Evolutionary conservation across 2,113 vertebrate genomes (phyloP).

Genomic region (Rhea americana): DNA sequence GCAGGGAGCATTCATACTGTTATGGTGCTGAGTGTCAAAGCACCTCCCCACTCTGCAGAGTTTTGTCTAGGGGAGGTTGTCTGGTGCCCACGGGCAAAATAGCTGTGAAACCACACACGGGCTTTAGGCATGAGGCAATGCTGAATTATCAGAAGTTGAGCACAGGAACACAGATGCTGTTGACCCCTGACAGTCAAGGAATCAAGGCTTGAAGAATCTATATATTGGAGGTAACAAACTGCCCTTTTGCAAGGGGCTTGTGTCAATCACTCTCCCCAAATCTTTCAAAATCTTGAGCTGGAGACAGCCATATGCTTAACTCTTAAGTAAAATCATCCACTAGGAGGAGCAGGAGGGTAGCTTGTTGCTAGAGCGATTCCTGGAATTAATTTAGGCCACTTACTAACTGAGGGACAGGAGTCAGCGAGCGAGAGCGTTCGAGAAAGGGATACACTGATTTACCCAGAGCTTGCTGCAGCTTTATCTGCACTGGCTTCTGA

Average conservation of each 20-base stretch:
- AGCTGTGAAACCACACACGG: accelerated
- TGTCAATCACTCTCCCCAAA: neutral
- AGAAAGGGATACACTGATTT: neutral
- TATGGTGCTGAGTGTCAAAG: neutral
- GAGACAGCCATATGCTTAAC: neutral
- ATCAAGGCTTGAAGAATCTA: neutral
- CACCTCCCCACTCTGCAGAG: neutral
- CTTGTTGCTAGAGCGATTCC: accelerated
- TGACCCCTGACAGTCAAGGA: neutral
- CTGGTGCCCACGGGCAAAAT: neutral
- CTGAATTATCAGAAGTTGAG: neutral
- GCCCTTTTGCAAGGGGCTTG: neutral
- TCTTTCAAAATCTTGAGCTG: neutral
- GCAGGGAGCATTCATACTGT: neutral
- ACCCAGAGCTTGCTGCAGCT: neutral
- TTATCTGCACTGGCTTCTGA: neutral
- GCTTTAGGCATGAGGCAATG: neutral
- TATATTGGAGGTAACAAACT: accelerated
- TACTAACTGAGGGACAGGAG: neutral
- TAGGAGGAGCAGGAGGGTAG: conserved; percentile 58
- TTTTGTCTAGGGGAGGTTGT: neutral
- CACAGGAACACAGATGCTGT: neutral
- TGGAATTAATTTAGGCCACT: neutral
- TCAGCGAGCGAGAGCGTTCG: accelerated
- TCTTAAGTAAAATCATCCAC: neutral